A percentile compares a stretch with the other conserved stretches of the same genome.
phyloP scores from a whole-genome alignment of 2,888 invertebrate genomes.

The Apocheima hispidaria region DNA sequence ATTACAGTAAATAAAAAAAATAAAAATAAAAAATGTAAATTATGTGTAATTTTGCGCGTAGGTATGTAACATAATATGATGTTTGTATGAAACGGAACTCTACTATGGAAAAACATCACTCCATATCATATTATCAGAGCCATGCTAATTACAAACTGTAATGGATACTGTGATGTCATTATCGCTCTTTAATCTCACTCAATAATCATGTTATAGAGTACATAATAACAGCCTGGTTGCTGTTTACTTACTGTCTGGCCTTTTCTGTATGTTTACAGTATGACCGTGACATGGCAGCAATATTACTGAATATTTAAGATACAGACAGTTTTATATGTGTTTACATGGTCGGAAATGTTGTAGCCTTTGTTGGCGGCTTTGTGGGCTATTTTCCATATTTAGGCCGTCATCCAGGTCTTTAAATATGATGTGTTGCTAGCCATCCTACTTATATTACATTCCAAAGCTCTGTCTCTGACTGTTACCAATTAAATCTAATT shows the following conservation, averaged over 20 bases:
- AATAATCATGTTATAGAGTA: conserved; percentile 3
- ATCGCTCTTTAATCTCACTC: conserved; percentile 14
- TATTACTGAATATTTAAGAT: conserved; percentile 25
- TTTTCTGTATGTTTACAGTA: conserved; percentile 11
- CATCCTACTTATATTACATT: too few species aligned
- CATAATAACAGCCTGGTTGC: background rate
- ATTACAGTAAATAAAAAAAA: too few species aligned
- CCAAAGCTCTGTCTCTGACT: too few species aligned
- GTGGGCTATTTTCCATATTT: too few species aligned
- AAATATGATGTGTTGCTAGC: too few species aligned
- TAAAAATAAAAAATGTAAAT: too few species aligned
- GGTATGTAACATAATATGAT: too few species aligned
- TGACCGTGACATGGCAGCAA: background rate
- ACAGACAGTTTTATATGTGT: conserved; percentile 1
- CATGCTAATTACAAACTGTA: conserved; percentile 12
- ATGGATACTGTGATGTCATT: conserved; percentile 14
- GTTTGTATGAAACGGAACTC: background rate
- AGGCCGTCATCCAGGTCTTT: too few species aligned
- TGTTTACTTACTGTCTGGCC: conserved; percentile 20
- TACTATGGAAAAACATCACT: background rate
- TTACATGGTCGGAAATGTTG: too few species aligned
- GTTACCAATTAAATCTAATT: too few species aligned
- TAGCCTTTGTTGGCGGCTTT: too few species aligned
- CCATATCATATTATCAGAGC: background rate
- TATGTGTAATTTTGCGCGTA: too few species aligned